A percentile compares a stretch with the other conserved stretches of the same genome.
Conservation (phyloP, 2,113 vertebrate genomes). For the Crotophaga sulcirostris region DNA sequence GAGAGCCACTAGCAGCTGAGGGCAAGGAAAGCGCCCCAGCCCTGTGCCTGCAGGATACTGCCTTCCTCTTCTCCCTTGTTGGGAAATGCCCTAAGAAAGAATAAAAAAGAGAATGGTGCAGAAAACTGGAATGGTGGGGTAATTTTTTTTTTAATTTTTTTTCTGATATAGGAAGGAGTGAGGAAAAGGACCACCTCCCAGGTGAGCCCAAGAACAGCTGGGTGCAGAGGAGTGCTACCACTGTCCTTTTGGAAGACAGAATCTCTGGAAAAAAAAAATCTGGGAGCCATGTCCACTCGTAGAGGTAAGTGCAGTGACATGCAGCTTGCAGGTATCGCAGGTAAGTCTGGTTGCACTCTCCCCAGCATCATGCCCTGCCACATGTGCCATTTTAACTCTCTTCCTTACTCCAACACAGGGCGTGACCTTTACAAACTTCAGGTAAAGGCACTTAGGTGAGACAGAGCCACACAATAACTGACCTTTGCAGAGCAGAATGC, state of each 20-base stretch:
- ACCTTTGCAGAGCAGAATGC: neutral
- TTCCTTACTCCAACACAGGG: neutral
- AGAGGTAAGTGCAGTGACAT: neutral
- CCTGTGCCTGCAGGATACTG: neutral
- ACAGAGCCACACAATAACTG: neutral
- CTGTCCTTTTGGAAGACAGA: neutral
- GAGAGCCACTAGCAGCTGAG: neutral
- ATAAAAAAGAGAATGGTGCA: neutral
- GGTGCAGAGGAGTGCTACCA: neutral
- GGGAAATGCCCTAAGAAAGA: neutral
- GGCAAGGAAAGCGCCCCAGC: neutral
- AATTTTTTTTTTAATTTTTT: neutral
- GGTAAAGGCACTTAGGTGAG: neutral
- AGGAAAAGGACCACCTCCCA: neutral
- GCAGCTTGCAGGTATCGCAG: neutral
- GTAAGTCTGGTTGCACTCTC: neutral
- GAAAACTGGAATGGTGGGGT: neutral
- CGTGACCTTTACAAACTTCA: neutral
- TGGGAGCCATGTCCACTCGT: neutral
- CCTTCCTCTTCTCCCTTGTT: neutral
- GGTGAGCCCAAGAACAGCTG: neutral
- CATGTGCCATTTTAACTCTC: accelerated
- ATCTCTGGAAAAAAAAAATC: neutral
- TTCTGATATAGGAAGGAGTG: neutral
- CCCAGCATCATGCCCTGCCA: accelerated